Percentiles rank a stretch among this genome's conserved stretches.
These are phyloP conservation scores for Scartelaos histophorus DNA, from an alignment of 2,113 vertebrate genomes.

Conservation along the genomic window DNA sequence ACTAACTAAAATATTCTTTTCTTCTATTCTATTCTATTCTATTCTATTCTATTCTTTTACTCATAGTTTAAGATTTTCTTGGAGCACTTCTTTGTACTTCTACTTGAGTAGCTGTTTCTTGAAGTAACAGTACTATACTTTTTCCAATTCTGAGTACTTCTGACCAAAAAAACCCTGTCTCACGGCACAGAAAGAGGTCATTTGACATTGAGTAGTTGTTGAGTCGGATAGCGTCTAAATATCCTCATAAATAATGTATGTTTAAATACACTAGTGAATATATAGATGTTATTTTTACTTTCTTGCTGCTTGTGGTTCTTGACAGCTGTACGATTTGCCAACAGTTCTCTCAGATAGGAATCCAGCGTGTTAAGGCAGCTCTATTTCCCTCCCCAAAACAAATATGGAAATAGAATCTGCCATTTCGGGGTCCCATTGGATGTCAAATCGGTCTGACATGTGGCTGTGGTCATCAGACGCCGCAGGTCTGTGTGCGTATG, in stretches of 20 bases:
- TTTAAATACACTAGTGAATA: slow-evolving; percentile 42
- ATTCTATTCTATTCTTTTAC: no score
- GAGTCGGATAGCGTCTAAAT: neutral
- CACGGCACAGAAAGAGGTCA: neutral
- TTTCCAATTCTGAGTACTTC: neutral
- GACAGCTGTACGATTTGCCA: slow-evolving; percentile 56
- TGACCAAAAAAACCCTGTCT: neutral
- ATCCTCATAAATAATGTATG: slow-evolving; percentile 34
- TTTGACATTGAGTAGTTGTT: no score
- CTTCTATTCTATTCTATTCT: no score
- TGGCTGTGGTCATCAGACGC: slow-evolving; percentile 34
- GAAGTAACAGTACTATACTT: neutral
- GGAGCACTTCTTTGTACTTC: no score
- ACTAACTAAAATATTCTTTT: no score
- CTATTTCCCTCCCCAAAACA: slow-evolving; percentile 38
- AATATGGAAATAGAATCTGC: slow-evolving; percentile 37
- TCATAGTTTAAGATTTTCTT: no score
- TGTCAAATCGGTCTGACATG: slow-evolving; percentile 36
- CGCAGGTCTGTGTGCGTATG: neutral
- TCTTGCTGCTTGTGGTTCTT: slow-evolving; percentile 29
- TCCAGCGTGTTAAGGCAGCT: slow-evolving; percentile 27
- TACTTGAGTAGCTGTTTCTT: no score
- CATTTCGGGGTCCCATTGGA: slow-evolving; percentile 28
- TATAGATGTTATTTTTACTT: slow-evolving; percentile 27
- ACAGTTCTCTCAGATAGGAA: slow-evolving; percentile 37